phyloP scores from a whole-genome alignment of 2,113 vertebrate species.

The Stictonetta naevosa region DNA sequence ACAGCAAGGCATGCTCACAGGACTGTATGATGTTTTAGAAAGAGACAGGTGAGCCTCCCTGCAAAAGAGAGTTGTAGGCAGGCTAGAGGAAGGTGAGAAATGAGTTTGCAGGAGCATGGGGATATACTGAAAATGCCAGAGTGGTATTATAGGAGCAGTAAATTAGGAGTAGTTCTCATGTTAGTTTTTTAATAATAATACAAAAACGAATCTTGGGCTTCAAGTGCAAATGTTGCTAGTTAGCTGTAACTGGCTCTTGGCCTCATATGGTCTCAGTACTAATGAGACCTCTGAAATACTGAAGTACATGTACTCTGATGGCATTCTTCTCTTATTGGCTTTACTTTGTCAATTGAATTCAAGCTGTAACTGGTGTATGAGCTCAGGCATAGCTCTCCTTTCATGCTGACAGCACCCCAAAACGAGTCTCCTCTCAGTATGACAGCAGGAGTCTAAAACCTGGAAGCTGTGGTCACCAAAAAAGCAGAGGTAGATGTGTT shows the following conservation, averaged over 20 bases:
- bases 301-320: background rate
- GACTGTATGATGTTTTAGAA: background rate
- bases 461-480: background rate
- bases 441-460: background rate
- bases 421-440: background rate
- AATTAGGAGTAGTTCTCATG: background rate
- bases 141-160: background rate
- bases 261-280: background rate
- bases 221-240: background rate
- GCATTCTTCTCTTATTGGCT: background rate
- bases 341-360: background rate
- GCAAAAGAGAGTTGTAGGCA: background rate
- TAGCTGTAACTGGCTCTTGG: background rate
- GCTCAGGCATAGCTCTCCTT: background rate
- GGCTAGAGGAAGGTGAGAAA: background rate
- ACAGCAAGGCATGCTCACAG: background rate
- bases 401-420: background rate
- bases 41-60: background rate
- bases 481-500: background rate
- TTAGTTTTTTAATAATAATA: background rate
- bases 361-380: background rate
- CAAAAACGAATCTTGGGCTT: rapidly evolving
- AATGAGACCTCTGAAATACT: background rate
- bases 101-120: background rate
- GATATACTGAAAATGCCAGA: background rate